phyloP scores from a whole-genome alignment of 2,113 vertebrate genomes.

The Pantherophis guttatus region DNA sequence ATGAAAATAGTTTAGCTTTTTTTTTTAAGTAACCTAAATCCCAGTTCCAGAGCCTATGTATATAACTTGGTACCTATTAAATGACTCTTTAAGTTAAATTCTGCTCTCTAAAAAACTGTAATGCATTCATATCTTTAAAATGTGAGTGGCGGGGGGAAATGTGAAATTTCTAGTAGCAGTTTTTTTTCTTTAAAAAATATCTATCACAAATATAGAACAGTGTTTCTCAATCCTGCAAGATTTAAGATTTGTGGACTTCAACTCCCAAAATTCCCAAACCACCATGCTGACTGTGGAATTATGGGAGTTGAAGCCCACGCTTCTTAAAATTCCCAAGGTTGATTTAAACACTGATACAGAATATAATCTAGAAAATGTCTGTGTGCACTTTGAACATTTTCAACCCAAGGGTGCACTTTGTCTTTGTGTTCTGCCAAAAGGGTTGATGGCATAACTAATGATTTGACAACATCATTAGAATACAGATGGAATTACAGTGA shows the following conservation, averaged over 20 bases:
- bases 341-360: background rate
- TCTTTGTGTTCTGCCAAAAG: background rate
- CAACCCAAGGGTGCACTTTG: background rate
- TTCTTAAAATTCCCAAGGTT: background rate
- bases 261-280: background rate
- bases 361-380: background rate
- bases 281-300: background rate
- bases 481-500: background rate
- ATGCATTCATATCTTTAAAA: background rate
- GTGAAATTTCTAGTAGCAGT: background rate
- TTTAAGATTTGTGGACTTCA: background rate
- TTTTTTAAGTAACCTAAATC: background rate
- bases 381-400: background rate
- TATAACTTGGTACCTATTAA: background rate
- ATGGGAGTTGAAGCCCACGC: background rate
- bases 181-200: background rate
- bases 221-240: background rate
- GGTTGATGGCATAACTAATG: background rate
- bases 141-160: background rate
- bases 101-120: background rate
- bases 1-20: background rate
- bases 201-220: background rate
- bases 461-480: background rate
- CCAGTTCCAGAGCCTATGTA: background rate
- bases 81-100: background rate